Evolutionary conservation across 2,113 vertebrate species (phyloP).

Genomic region (Sorex araneus): DNA sequence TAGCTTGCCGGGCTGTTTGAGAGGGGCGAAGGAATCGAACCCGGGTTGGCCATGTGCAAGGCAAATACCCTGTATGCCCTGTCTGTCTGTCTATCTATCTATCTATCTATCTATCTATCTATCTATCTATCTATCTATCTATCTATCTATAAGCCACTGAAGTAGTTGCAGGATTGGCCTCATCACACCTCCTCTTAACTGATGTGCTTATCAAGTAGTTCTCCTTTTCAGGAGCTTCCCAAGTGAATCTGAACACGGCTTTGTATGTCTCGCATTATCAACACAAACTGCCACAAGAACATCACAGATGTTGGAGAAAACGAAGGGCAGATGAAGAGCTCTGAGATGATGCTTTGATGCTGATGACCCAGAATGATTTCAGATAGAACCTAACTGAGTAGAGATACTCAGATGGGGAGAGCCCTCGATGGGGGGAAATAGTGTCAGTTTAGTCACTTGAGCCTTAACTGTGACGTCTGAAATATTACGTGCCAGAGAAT

Average conservation of each 20-base stretch:
- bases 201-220: not conserved
- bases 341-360: not conserved
- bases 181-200: not conserved
- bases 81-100: too few species aligned
- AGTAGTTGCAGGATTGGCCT: not conserved
- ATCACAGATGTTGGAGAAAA: not conserved
- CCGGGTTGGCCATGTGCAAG: too few species aligned
- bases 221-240: not conserved
- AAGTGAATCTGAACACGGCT: not conserved
- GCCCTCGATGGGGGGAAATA: not conserved
- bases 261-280: not conserved
- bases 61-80: too few species aligned
- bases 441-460: too few species aligned
- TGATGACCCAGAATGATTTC: not conserved
- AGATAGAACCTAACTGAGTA: not conserved
- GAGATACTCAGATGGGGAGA: not conserved
- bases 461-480: not conserved
- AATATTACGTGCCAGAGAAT: not conserved
- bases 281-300: slow-evolving; percentile 9
- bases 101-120: too few species aligned
- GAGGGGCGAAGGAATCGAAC: too few species aligned
- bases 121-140: too few species aligned
- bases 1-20: too few species aligned
- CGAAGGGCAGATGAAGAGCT: not conserved
- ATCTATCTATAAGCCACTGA: not conserved